Evolutionary conservation across 2,888 invertebrate species (phyloP).

Genomic region (Melinaea menophilus): DNA sequence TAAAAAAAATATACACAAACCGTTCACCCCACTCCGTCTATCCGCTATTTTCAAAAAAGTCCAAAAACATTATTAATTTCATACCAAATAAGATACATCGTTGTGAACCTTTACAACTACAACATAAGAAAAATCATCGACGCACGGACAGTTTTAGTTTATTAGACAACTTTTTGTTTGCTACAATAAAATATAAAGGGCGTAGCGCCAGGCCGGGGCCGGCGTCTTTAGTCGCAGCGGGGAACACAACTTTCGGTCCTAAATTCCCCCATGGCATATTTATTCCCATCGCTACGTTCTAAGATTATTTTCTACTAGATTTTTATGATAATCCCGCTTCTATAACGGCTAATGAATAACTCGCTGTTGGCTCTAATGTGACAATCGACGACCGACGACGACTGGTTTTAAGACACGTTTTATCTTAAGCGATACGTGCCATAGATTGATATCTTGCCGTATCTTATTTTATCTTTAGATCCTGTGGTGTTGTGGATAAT

Average conservation of each 20-base stretch:
- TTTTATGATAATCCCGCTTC: slow-evolving; percentile 68
- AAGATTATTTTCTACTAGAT: slow-evolving; percentile 73
- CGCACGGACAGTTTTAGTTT: slow-evolving; percentile 32
- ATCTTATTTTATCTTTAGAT: slow-evolving; percentile 27
- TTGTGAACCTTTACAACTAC: slow-evolving; percentile 1
- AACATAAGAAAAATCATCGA: slow-evolving; percentile 9
- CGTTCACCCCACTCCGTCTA: slow-evolving; percentile 8
- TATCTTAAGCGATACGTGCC: slow-evolving; percentile 17
- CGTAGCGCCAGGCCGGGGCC: slow-evolving; percentile 66
- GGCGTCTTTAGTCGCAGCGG: slow-evolving; percentile 66
- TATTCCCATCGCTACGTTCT: slow-evolving; percentile 54
- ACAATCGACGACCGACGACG: slow-evolving; percentile 42
- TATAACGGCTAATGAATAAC: slow-evolving; percentile 71
- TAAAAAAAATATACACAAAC: slow-evolving; percentile 14
- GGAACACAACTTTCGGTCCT: slow-evolving; percentile 56
- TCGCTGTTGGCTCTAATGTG: slow-evolving; percentile 48
- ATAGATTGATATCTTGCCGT: slow-evolving; percentile 40
- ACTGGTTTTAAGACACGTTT: slow-evolving; percentile 33
- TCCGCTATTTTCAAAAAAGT: background rate
- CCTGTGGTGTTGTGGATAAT: slow-evolving; percentile 1
- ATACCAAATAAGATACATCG: slow-evolving; percentile 1
- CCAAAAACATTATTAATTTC: slow-evolving; percentile 11
- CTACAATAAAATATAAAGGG: slow-evolving; percentile 48
- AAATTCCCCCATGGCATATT: slow-evolving; percentile 73
- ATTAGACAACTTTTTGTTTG: slow-evolving; percentile 48